Evolutionary conservation across 2,797 vertebrate genomes (phyloP).

Genomic region (Podargus strigoides): DNA sequence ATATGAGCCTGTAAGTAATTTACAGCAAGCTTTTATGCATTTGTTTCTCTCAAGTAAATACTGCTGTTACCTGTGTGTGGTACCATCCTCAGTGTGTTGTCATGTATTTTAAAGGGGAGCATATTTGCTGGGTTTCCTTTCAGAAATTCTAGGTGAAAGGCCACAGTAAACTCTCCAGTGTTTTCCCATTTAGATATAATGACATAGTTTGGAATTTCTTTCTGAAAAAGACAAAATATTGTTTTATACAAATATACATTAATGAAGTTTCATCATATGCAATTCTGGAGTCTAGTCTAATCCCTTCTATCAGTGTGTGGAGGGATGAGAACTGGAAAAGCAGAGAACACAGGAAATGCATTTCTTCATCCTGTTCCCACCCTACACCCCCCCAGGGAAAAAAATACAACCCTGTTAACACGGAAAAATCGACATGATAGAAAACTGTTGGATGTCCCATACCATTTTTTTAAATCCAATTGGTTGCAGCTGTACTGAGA

Average conservation of each 20-base stretch:
- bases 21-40: neutral
- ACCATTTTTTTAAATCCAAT: conserved; percentile 52
- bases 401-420: conserved; percentile 27
- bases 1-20: neutral
- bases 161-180: neutral
- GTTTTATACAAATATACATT: neutral
- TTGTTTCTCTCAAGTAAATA: neutral
- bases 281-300: neutral
- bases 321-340: neutral
- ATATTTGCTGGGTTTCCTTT: neutral
- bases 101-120: neutral
- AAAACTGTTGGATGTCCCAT: conserved; percentile 28
- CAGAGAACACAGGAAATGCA: neutral
- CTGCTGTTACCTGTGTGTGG: accelerated
- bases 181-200: neutral
- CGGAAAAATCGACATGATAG: conserved; percentile 43
- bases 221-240: neutral
- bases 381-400: neutral
- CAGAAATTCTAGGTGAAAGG: neutral
- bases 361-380: neutral
- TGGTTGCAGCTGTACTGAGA: conserved; percentile 66
- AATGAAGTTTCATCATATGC: neutral
- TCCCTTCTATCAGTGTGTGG: neutral
- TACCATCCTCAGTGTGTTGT: neutral
- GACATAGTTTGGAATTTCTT: neutral